Conservation (phyloP, 2,888 invertebrate genomes). For the Meandrusa payeni region DNA sequence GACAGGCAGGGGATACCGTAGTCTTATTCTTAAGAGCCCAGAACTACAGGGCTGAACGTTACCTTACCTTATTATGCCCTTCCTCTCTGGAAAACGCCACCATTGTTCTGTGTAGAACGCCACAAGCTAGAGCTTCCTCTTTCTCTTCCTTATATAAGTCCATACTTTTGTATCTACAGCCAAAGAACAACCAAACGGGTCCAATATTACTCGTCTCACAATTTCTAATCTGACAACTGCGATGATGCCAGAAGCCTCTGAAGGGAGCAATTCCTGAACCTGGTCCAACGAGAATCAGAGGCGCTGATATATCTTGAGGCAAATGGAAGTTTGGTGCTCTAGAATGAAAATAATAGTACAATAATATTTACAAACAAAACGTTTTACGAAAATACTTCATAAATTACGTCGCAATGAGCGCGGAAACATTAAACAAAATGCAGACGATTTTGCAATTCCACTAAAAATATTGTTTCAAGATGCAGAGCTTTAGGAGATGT, state of each 20-base stretch:
- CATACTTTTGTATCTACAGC: conserved; percentile 88
- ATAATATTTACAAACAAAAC: no score
- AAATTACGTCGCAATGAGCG: not conserved
- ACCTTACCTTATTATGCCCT: conserved; percentile 85
- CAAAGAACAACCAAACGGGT: conserved; percentile 91
- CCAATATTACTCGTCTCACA: conserved; percentile 45
- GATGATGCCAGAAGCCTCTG: conserved; percentile 95
- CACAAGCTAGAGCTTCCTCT: conserved; percentile 82
- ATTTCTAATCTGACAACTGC: conserved; percentile 54
- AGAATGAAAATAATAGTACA: no score
- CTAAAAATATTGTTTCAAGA: no score
- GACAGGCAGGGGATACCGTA: no score
- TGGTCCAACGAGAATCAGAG: conserved; percentile 93
- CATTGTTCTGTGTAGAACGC: conserved; percentile 86
- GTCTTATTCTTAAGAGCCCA: no score
- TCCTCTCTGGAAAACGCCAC: conserved; percentile 91
- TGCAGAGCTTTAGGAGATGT: no score
- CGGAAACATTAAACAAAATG: no score
- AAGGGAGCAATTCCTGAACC: conserved; percentile 97
- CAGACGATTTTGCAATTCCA: no score
- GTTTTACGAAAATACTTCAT: no score
- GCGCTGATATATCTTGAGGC: conserved; percentile 86
- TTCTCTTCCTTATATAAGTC: conserved; percentile 93
- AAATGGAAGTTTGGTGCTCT: conserved; percentile 93
- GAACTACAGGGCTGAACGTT: no score